Evolutionary conservation across 2,888 invertebrate species (phyloP).

Genomic region (Drosophila engyochracea): DNA sequence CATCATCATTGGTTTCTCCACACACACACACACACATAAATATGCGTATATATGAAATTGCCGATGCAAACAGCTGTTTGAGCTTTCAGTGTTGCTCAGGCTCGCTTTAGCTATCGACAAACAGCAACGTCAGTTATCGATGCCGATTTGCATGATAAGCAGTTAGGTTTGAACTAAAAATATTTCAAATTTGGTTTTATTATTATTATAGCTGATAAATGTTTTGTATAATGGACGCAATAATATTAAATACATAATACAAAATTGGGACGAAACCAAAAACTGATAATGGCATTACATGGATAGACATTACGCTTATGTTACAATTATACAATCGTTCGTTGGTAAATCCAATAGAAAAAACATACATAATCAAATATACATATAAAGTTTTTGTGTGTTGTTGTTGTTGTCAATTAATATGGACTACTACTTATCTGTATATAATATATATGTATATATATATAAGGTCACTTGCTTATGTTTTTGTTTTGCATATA

Average conservation of each 20-base stretch:
- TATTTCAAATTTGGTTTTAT: background rate
- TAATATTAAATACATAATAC: slow-evolving; percentile 48
- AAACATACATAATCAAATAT: slow-evolving; percentile 23
- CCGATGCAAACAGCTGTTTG: slow-evolving; percentile 48
- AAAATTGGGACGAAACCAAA: slow-evolving; percentile 39
- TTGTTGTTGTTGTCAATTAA: slow-evolving; percentile 36
- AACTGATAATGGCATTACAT: slow-evolving; percentile 46
- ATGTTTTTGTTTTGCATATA: slow-evolving; percentile 46
- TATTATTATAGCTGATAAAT: slow-evolving; percentile 29
- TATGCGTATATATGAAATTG: slow-evolving; percentile 34
- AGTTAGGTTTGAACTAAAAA: background rate
- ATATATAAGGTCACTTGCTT: slow-evolving; percentile 76
- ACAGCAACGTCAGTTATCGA: slow-evolving; percentile 13
- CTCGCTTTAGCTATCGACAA: slow-evolving; percentile 3
- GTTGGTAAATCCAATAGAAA: slow-evolving; percentile 42
- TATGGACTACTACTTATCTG: slow-evolving; percentile 69
- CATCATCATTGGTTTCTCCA: slow-evolving; percentile 60
- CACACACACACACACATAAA: slow-evolving; percentile 5
- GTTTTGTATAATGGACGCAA: slow-evolving; percentile 62
- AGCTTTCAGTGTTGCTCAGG: slow-evolving; percentile 39
- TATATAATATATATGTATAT: slow-evolving; percentile 6
- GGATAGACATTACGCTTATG: slow-evolving; percentile 39
- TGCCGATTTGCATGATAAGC: background rate
- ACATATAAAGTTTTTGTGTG: slow-evolving; percentile 35
- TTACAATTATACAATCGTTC: slow-evolving; percentile 50